Evolutionary conservation across 2,797 vertebrate species (phyloP), one percentile per base, ranked within the genome.

Genomic region (Hylomyscus alleni): DNA sequence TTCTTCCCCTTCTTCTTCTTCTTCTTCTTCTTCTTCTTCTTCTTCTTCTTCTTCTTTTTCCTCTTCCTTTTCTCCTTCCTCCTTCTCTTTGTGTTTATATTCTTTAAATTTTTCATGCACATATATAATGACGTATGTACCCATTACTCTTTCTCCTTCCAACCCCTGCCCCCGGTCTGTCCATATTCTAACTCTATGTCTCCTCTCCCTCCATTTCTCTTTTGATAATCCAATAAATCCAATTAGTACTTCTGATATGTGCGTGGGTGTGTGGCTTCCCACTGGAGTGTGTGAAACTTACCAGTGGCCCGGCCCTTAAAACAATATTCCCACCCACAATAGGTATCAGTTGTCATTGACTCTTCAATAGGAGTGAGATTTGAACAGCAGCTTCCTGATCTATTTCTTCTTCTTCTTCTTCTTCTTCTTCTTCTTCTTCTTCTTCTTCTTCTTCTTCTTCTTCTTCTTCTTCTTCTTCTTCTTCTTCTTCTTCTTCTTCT

Each of bases 11-110:
- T 62, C 20, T 8, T 7, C 9, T 22, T 20, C 22, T 8, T 60
- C 2, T 9, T 8, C 22, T 1, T 22, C 4, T 14, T 20, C 6
- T 22, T 24, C 22, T 22, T 24, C 22, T 6, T 26, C 58, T 7
- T 6, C 58, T 1, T 6, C 7, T 2, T 44, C 22, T 24, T 7
- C 29, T 8, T 9, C 60, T 2, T 22, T 3, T 1, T 29, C 26
- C 14, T 24, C 14, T 31, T 67, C 31, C 14, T n/a, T 8, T 6
- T 19, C 7, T 20, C 20, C 37, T 1, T 78, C 29, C 9, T 34
- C 44, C 29, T 26, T 7, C 31, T 14, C 44, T 14, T 52, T 15
- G 2, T 52, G 14, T 52, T 34, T 78, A 52, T 52, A 52, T 52
- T 52, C 76, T 78, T 78, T 78, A 17, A 52, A 8, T 20, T 9